Percentiles rank a stretch among this genome's conserved stretches.
Evolutionary conservation across 2,888 invertebrate genomes (phyloP).

Genomic region (Rhagonycha lutea): DNA sequence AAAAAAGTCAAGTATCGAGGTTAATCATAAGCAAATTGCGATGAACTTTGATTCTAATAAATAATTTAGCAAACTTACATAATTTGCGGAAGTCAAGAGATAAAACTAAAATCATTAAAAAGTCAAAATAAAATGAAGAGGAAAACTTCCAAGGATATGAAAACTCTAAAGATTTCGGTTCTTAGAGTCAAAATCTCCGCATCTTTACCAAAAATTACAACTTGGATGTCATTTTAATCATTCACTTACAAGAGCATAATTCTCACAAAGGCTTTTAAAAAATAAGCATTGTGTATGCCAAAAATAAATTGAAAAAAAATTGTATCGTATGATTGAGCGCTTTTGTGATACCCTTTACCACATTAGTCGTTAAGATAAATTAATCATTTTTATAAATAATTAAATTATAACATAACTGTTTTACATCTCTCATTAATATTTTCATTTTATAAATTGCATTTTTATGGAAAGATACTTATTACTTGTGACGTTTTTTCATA

Average conservation of each 20-base stretch:
- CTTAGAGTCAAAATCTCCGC: background rate
- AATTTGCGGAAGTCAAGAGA: background rate
- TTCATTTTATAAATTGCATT: background rate
- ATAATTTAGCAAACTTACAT: background rate
- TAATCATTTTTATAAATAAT: background rate
- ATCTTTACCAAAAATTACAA: background rate
- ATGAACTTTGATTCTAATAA: background rate
- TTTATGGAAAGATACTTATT: conserved; percentile 1
- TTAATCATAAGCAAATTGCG: background rate
- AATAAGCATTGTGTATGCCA: background rate
- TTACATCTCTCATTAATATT: background rate
- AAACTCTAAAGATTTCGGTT: background rate
- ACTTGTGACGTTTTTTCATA: background rate
- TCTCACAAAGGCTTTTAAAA: background rate
- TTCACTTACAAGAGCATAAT: background rate
- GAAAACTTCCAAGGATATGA: background rate
- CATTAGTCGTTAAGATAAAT: background rate
- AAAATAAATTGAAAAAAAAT: background rate
- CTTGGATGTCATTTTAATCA: background rate
- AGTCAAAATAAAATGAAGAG: background rate
- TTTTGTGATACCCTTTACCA: conserved; percentile 14
- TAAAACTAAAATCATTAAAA: background rate
- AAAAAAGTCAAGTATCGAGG: background rate
- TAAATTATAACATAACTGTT: background rate
- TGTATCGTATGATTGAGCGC: conserved; percentile 2